Base-by-base conservation (phyloP, 2,888 invertebrate species). In the Xestia c-nigrum region DNA sequence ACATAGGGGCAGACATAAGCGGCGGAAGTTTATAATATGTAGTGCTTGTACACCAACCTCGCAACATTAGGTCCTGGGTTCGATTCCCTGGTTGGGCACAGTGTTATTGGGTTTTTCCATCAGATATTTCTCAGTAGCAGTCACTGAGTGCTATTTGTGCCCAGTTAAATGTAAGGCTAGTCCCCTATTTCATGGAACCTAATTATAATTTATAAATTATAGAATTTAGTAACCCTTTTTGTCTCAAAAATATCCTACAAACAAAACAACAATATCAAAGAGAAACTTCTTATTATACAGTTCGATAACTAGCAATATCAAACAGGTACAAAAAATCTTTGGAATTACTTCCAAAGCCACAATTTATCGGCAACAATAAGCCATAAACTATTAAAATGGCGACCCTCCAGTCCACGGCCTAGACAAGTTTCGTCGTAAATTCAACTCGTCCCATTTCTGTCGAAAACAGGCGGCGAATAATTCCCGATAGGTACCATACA, bases 401-500 rank as follows among this genome's bases (percentile, higher is more conserved):
- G 73, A 85, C 80, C 78, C 80, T 79, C 61, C 72, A 78, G 78
- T 83, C 83, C 74, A 68, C 46, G 68, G 78, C 77, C 76, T 59
- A 78, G 73, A 74, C 72, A 86, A 81, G 78, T 89, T 84, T 77
- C 76, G 69, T 80, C 84, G 87, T 90, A 90, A 93, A 91, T 91
- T 93, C 87, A 89, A 90, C 90, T 90, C 90, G 91, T 86, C 91
- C 91, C 89, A 92, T 91, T 92, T 92, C 92, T 92, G 93, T 93
- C 92, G 88, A 89, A 92, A 92, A 90, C 94, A 94, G 87, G 76
- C 85, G 85, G 86, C 86, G 87, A 87, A 92, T 93, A 91, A 92
- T 92, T 93, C 91, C 91, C 92, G 89, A 93, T 94, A 93, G 92
- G 90, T 89, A 87, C 85, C 84, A 90, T 91, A 94, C 93, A 94